Percentiles rank a stretch among this genome's conserved stretches.
These are phyloP conservation scores for Drosophila saltans DNA, from an alignment of 1,140 invertebrate genomes.

Conservation along the genomic window DNA sequence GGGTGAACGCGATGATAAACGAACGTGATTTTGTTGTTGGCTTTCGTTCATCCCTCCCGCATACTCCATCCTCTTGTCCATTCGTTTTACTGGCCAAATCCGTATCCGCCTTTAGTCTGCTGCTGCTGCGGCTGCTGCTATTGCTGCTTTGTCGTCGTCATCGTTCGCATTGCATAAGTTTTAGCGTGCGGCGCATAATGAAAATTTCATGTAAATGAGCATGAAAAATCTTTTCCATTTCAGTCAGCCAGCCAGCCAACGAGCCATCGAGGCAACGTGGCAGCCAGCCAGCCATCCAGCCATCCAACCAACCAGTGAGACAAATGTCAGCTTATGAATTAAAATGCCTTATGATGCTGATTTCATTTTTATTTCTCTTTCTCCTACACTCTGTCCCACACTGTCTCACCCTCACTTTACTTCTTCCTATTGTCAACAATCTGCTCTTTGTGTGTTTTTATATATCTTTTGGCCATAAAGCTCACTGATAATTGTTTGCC, in stretches of 20 bases:
- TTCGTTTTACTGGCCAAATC: conserved; percentile 54
- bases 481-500: conserved; percentile 51
- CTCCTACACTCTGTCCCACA: conserved; percentile 8
- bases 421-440: conserved; percentile 36
- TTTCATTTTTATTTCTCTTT: conserved; percentile 43
- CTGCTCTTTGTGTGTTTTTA: conserved; percentile 32
- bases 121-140: neutral
- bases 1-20: conserved; percentile 72
- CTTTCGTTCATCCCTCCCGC: conserved; percentile 40
- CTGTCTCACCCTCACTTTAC: neutral
- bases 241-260: conserved; percentile 49
- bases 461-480: conserved; percentile 20
- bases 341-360: conserved; percentile 76
- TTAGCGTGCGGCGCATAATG: conserved; percentile 73
- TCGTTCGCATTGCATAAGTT: conserved; percentile 65
- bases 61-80: neutral
- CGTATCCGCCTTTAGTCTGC: conserved; percentile 27
- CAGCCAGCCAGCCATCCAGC: conserved; percentile 50
- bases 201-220: conserved; percentile 83
- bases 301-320: conserved; percentile 52
- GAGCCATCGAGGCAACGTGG: conserved; percentile 27
- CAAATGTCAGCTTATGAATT: conserved; percentile 83
- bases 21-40: conserved; percentile 78
- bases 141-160: neutral
- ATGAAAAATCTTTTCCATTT: conserved; percentile 82